Evolutionary conservation across 2,797 vertebrate species (phyloP).

Genomic region (Lagodon rhomboides): DNA sequence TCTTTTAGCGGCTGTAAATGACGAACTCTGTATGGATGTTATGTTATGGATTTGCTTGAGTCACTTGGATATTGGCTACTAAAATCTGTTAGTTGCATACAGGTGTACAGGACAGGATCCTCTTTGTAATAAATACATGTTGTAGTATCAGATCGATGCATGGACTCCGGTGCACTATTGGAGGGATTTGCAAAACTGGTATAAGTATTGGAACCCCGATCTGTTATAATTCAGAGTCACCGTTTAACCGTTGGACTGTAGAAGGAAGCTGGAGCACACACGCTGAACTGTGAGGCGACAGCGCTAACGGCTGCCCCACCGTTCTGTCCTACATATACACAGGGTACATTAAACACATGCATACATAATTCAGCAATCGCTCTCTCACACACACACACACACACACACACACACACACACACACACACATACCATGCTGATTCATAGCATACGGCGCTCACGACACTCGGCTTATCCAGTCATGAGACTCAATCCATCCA

Average conservation of each 20-base stretch:
- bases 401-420: neutral
- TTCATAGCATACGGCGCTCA: constrained; percentile 12
- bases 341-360: neutral
- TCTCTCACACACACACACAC: neutral
- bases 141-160: too few relatives aligned
- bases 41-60: too few relatives aligned
- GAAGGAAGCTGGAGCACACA: neutral
- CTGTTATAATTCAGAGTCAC: neutral
- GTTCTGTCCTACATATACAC: neutral
- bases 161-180: neutral
- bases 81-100: too few relatives aligned
- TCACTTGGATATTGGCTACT: too few relatives aligned
- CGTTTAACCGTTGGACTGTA: neutral
- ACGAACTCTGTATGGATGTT: too few relatives aligned
- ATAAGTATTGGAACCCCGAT: too few relatives aligned
- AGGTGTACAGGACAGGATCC: too few relatives aligned
- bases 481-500: constrained; percentile 34
- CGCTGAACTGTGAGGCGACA: neutral
- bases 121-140: too few relatives aligned
- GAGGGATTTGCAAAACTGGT: too few relatives aligned
- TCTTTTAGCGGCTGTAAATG: too few relatives aligned
- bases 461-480: constrained; percentile 15
- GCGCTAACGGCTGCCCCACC: neutral
- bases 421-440: constrained; percentile 15
- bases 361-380: neutral